Evolutionary conservation across 1,140 invertebrate genomes (phyloP).

Genomic region (Paracyclopina nana): DNA sequence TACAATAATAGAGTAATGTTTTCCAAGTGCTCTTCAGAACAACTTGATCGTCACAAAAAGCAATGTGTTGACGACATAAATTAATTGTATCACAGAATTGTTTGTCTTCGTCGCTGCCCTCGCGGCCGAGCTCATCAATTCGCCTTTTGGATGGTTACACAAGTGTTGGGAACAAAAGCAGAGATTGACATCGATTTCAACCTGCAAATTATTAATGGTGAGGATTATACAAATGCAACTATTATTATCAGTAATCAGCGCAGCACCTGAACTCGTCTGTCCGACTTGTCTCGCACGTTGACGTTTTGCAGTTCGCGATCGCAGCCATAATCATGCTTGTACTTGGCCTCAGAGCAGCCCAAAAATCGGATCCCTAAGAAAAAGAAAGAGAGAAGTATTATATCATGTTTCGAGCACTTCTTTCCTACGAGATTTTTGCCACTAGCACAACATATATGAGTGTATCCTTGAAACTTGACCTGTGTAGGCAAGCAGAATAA

Average conservation of each 20-base stretch:
- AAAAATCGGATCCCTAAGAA: neutral
- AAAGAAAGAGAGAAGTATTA: too few relatives aligned
- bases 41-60: too few relatives aligned
- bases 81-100: neutral
- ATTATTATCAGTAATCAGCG: neutral
- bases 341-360: slow-evolving; percentile 9
- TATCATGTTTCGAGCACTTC: too few relatives aligned
- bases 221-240: too few relatives aligned
- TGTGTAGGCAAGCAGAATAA: too few relatives aligned
- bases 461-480: too few relatives aligned
- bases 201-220: too few relatives aligned
- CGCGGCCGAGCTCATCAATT: neutral
- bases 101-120: neutral
- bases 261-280: neutral
- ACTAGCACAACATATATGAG: too few relatives aligned
- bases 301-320: slow-evolving; percentile 8
- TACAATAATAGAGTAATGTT: neutral
- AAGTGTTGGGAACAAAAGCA: neutral
- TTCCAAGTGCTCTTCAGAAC: too few relatives aligned
- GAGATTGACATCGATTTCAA: slow-evolving; percentile 4
- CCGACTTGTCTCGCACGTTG: neutral
- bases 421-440: too few relatives aligned
- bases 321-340: slow-evolving; percentile 11
- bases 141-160: neutral
- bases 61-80: neutral